Conservation (phyloP, 2,113 vertebrate genomes). For the Myiozetetes cayanensis region DNA sequence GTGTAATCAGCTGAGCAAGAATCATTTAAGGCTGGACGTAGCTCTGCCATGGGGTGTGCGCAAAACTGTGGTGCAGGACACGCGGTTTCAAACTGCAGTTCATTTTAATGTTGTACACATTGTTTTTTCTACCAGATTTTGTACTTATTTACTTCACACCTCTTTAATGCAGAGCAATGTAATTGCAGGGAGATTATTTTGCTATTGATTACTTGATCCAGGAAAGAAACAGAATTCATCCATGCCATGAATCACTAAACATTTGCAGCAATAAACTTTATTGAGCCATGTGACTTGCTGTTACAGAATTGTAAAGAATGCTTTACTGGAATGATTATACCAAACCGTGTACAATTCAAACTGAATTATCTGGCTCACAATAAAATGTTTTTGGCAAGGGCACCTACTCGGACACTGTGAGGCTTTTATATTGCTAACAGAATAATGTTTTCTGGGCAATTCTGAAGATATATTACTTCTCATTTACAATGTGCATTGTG, state of each 20-base stretch:
- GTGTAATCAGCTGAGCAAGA: background rate
- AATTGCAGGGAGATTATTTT: constrained; percentile 59
- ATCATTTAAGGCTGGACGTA: background rate
- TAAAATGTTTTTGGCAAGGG: constrained; percentile 55
- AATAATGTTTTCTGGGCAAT: constrained; percentile 47
- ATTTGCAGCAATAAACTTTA: constrained; percentile 57
- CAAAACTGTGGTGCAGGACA: background rate
- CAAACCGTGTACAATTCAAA: constrained; percentile 34
- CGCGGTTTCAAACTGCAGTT: background rate
- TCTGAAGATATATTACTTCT: constrained; percentile 44
- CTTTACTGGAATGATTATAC: constrained; percentile 57
- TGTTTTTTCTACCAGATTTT: constrained; percentile 30
- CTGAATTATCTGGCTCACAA: constrained; percentile 53
- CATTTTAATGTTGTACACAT: background rate
- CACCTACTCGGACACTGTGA: constrained; percentile 27
- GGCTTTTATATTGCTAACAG: constrained; percentile 43
- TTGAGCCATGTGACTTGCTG: constrained; percentile 48
- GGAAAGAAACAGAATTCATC: constrained; percentile 47
- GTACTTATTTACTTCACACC: constrained; percentile 29
- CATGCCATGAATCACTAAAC: constrained; percentile 53
- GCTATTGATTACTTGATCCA: constrained; percentile 61
- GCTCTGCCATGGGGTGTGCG: background rate
- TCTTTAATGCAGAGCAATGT: constrained; percentile 41
- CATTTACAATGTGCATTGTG: constrained; percentile 36
- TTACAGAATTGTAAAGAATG: constrained; percentile 63